These are phyloP conservation scores for Chinchilla lanigera DNA, from an alignment of 2,113 vertebrate genomes.

Conservation along the genomic window DNA sequence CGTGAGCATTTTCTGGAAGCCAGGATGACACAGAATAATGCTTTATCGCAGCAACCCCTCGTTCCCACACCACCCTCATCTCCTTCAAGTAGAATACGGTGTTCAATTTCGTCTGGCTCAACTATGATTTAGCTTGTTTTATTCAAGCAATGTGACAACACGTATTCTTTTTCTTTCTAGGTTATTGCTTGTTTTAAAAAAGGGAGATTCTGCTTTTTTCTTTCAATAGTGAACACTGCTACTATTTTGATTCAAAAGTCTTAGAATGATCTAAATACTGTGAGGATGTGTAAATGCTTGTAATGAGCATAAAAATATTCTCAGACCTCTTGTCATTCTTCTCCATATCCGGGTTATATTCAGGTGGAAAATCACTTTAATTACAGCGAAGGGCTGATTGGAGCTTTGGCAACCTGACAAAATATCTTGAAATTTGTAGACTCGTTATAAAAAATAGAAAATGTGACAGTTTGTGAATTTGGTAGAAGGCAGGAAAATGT, in stretches of 20 bases:
- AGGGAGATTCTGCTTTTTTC: slow-evolving; percentile 48
- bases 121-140: background rate
- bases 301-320: slow-evolving; percentile 79
- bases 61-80: background rate
- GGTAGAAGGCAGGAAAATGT: background rate
- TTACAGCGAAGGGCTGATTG: slow-evolving; percentile 72
- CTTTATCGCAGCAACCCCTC: slow-evolving; percentile 32
- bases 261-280: slow-evolving; percentile 74
- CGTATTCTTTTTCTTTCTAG: background rate
- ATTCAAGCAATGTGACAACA: background rate
- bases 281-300: slow-evolving; percentile 78
- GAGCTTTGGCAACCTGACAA: slow-evolving; percentile 69
- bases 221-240: slow-evolving; percentile 43
- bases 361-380: slow-evolving; percentile 82
- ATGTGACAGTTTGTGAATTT: slow-evolving; percentile 32
- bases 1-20: slow-evolving; percentile 62
- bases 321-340: slow-evolving; percentile 65
- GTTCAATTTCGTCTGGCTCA: slow-evolving; percentile 16
- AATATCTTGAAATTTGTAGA: slow-evolving; percentile 51
- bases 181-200: slow-evolving; percentile 31
- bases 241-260: slow-evolving; percentile 73
- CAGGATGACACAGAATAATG: slow-evolving; percentile 2
- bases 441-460: background rate
- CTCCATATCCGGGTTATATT: slow-evolving; percentile 65
- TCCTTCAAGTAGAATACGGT: background rate